Evolutionary conservation across 2,888 invertebrate species (phyloP), one percentile per base, ranked within the genome.

Genomic region (Cephus rjabovi): DNA sequence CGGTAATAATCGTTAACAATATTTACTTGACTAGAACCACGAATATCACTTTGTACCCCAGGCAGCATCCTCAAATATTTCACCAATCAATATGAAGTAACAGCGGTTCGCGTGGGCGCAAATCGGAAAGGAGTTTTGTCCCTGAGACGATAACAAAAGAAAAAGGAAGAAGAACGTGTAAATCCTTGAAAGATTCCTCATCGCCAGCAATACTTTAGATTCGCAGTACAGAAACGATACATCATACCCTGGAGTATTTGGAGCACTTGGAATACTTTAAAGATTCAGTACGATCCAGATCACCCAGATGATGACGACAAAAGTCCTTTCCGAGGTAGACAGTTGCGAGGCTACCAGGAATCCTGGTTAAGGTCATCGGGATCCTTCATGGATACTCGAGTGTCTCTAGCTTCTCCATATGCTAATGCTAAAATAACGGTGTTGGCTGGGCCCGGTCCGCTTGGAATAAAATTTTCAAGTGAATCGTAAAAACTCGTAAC

Each of bases 1-100:
- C 71, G 71, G 31, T 71, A 71, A 71, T 71, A 31, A 71, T 71
- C 71, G 33, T 71, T 71, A 71, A 56, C 71, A 33, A 33, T 71
- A 31, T 71, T 71, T 71, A 30, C 71, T 71, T 71, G 71, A 71
- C 71, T 71, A 71, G 71, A 71, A 71, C 71, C 71, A 11, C 71
- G 33, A 71, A 34, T 71, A 71, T 71, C 71, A 71, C 71, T 71
- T 71, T 31, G 71, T 34, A 71, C 71, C 71, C 71, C 34, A 71
- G 33, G 71, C 71, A 34, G 31, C 34, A 71, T 34, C 9, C 34
- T 15, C 71, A 34, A 33, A 71, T 23, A 56, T 15, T 56, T 71
- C 71, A 71, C 31, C 34, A n/a, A 71, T 71, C 12, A 31, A 56
- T 56, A 56, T 56, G 56, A 56, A 56, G 56, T 56, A 56, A 56